Percentiles rank a stretch among this genome's conserved stretches.
Evolutionary conservation across 1,140 invertebrate species (phyloP).

Genomic region (Medauroidea extradentata): DNA sequence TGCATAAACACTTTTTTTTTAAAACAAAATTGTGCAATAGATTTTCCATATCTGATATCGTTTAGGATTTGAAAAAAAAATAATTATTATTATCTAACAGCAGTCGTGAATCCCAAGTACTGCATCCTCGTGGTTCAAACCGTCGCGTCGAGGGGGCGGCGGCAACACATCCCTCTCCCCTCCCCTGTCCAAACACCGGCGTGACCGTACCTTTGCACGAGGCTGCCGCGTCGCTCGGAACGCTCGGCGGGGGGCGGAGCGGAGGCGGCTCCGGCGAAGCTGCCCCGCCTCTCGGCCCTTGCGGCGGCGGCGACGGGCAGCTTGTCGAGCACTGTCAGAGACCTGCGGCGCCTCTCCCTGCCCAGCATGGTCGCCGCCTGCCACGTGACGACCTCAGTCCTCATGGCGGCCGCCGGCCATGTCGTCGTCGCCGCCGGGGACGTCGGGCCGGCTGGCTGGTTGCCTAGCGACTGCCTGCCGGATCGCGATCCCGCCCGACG

Average conservation of each 20-base stretch:
- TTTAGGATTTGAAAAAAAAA: too few species aligned
- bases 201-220: conserved; percentile 34
- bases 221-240: conserved; percentile 30
- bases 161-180: too few species aligned
- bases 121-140: too few species aligned
- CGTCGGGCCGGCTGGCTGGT: not conserved
- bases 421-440: not conserved
- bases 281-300: conserved; percentile 25
- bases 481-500: too few species aligned
- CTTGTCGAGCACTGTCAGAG: conserved; percentile 30
- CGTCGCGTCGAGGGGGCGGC: too few species aligned
- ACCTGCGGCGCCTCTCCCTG: conserved; percentile 31
- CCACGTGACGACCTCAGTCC: not conserved
- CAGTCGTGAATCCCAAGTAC: too few species aligned
- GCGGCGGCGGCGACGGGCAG: conserved; percentile 9
- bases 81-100: too few species aligned
- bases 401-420: conserved; percentile 5
- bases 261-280: conserved; percentile 22
- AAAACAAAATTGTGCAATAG: too few species aligned
- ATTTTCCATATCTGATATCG: too few species aligned
- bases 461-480: not conserved
- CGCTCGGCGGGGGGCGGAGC: conserved; percentile 19
- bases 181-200: too few species aligned
- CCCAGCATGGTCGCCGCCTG: conserved; percentile 10
- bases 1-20: too few species aligned